phyloP scores from a whole-genome alignment of 2,797 vertebrate genomes.

The Cheirogaleus major region DNA sequence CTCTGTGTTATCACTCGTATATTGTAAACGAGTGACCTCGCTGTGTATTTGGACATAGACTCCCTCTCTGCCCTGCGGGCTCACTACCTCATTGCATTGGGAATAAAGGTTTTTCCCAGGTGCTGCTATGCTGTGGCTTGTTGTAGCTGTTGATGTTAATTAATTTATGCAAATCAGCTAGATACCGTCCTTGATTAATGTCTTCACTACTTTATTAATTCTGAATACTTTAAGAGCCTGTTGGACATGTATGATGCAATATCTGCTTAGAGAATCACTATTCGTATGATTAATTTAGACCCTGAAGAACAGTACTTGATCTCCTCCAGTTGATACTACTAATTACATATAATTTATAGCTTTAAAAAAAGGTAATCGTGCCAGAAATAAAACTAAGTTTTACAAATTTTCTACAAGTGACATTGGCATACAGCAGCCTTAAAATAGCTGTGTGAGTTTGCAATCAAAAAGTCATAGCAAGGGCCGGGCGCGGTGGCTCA shows the following conservation, averaged over 20 bases:
- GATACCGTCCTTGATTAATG: constrained; percentile 80
- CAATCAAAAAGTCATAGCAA: constrained; percentile 28
- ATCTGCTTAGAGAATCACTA: constrained; percentile 81
- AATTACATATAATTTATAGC: constrained; percentile 86
- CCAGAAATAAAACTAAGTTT: constrained; percentile 81
- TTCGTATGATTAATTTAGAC: constrained; percentile 77
- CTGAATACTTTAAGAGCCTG: constrained; percentile 77
- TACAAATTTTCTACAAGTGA: constrained; percentile 74
- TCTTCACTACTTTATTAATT: constrained; percentile 82
- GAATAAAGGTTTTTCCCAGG: constrained; percentile 64
- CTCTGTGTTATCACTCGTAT: neutral
- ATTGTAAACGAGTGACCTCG: constrained; percentile 56
- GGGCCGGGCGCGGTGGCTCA: too few species aligned
- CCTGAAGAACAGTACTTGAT: constrained; percentile 80
- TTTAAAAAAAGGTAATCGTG: constrained; percentile 69
- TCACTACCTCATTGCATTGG: constrained; percentile 51
- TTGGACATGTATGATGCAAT: constrained; percentile 80
- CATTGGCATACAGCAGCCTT: neutral
- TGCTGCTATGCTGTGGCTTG: constrained; percentile 23
- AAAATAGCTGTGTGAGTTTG: constrained; percentile 32
- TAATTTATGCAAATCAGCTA: constrained; percentile 86
- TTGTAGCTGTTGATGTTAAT: constrained; percentile 79
- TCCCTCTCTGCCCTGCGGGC: neutral
- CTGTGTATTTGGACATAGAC: constrained; percentile 31
- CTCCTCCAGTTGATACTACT: constrained; percentile 84